Base-by-base conservation (phyloP, 1,140 invertebrate species). In the Drosophila trapezifrons region DNA sequence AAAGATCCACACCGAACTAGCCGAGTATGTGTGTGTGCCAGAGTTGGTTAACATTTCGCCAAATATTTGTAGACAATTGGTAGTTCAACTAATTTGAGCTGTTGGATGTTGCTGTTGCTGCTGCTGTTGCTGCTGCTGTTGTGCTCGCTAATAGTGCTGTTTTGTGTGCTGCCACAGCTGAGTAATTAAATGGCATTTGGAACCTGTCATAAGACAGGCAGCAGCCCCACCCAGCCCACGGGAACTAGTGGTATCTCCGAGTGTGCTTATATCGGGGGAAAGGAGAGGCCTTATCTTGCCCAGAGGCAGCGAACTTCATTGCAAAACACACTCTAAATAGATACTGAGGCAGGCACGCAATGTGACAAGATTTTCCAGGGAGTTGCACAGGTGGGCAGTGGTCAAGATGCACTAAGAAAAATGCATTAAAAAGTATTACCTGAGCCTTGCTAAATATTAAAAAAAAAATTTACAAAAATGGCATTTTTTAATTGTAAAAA, bases 11-110 rank as follows among this genome's bases (percentile, higher is more conserved):
- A 15, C 12, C 10, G 15, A 45, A 38, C 29, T 54, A 10, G 51
- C 17, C 47, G 25, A 47, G n/a, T 46, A 37, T 35, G 22, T 49
- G 38, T 57, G 18, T 62, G 17, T 38, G 22, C 56, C 20, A 52
- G 27, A 62, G 56, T 76, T 40, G 27, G 72, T 37, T 89, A 80
- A 87, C 80, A 87, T 89, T 37, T 89, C 84, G 84, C 84, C 80
- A 80, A 89, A 89, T 89, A 87, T 89, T 89, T 89, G 84, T 89
- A 89, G 84, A 89, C 84, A 89, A 89, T 89, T 89, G 84, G 84
- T 78, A 89, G 84, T 78, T 84, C 65, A 89, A 89, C 84, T 89
- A 89, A 89, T 89, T 89, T 89, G 84, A 84, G 40, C 51, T 51
- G 46, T 64, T 80, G 51, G 69, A 38, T 56, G 66, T 32, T 46